These are phyloP conservation scores for Oxycera nigricornis DNA, from an alignment of 2,888 invertebrate genomes.

Conservation along the genomic window DNA sequence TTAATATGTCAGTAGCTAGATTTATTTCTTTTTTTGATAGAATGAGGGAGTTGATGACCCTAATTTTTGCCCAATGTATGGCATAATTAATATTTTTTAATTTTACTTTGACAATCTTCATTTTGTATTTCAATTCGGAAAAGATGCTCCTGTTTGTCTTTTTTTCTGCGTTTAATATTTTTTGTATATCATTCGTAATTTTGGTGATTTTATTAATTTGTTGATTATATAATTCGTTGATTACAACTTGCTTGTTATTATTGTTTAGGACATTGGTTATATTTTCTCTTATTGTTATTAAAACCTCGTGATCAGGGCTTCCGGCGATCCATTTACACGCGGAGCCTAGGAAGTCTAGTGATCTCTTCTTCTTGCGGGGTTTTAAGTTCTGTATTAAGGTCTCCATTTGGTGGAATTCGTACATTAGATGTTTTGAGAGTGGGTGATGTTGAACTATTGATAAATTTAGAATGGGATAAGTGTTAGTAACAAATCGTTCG, in stretches of 20 bases:
- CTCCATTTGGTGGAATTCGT: neutral
- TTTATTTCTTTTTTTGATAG: slow-evolving; percentile 16
- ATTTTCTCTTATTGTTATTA: neutral
- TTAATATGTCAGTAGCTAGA: neutral
- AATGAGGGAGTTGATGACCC: neutral
- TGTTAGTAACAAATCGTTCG: no score
- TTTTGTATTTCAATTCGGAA: no score
- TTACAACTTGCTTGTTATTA: slow-evolving; percentile 19
- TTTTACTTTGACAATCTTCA: no score
- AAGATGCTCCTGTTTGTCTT: no score
- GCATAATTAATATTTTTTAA: no score
- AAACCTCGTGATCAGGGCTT: slow-evolving; percentile 17
- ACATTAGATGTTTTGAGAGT: neutral
- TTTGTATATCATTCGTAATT: slow-evolving; percentile 2
- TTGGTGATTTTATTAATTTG: slow-evolving; percentile 20
- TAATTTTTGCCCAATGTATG: no score
- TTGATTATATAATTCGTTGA: slow-evolving; percentile 11
- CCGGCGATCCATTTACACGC: neutral
- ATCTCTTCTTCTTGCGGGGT: neutral
- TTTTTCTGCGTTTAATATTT: no score
- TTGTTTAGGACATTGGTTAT: slow-evolving; percentile 12
- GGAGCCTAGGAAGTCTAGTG: neutral
- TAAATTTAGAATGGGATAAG: no score
- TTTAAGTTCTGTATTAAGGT: neutral
- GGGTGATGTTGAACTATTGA: no score